Percentiles rank a stretch among this genome's conserved stretches.
These are phyloP conservation scores for Pachypeltis micranthus DNA, from an alignment of 1,140 invertebrate genomes.

Conservation along the genomic window DNA sequence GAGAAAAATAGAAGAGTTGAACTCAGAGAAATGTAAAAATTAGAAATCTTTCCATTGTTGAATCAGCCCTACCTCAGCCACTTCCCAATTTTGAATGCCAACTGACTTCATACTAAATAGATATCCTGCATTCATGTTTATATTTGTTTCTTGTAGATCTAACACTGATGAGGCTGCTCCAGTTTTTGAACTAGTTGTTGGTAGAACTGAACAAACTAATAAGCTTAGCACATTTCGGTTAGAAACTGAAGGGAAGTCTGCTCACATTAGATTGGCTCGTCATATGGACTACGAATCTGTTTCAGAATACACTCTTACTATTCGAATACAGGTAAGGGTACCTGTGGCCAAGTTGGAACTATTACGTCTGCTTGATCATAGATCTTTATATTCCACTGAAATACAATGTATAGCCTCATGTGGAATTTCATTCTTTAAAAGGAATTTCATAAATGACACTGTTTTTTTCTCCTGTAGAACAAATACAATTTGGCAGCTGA, in stretches of 20 bases:
- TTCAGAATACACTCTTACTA: conserved; percentile 66
- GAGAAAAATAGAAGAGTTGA: no score
- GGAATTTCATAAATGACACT: no score
- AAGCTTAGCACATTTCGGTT: conserved; percentile 62
- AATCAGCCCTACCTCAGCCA: no score
- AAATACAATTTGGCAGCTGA: conserved; percentile 66
- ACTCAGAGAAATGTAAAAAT: no score
- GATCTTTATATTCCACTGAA: conserved; percentile 34
- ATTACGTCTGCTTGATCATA: conserved; percentile 96
- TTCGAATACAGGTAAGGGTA: conserved; percentile 61
- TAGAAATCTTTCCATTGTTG: no score
- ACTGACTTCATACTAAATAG: no score
- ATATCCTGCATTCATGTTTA: no score
- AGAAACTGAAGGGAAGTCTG: conserved; percentile 52
- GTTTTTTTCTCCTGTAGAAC: conserved; percentile 43
- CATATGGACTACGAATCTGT: conserved; percentile 72
- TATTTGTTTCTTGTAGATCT: no score
- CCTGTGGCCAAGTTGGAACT: conserved; percentile 91
- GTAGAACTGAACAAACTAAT: conserved; percentile 71
- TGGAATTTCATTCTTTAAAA: background rate
- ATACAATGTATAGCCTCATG: background rate
- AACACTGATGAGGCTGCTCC: conserved; percentile 60
- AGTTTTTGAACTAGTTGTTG: conserved; percentile 64
- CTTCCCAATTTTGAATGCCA: no score
- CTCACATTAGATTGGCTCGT: conserved; percentile 57